Evolutionary conservation across 1,140 invertebrate genomes (phyloP).

Genomic region (Cydia amplana): DNA sequence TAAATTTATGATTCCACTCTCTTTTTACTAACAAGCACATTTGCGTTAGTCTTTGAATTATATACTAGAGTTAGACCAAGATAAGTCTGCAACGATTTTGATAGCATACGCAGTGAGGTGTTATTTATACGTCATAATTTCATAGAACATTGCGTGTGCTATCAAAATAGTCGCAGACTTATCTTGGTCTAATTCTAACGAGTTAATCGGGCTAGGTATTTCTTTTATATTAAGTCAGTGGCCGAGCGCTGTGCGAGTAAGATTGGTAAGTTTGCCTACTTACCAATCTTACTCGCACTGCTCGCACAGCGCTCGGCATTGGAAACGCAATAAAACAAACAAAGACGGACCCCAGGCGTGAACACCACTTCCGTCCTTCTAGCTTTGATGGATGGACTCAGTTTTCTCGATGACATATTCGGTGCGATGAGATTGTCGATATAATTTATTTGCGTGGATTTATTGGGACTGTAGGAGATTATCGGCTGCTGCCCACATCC

Average conservation of each 20-base stretch:
- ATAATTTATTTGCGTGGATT: conserved; percentile 10
- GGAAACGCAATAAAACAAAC: conserved; percentile 27
- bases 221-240: too few relatives aligned
- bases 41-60: too few relatives aligned
- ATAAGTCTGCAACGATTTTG: too few relatives aligned
- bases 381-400: conserved; percentile 25
- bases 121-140: too few relatives aligned
- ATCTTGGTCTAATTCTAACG: not conserved
- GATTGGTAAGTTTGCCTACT: too few relatives aligned
- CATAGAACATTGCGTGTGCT: too few relatives aligned
- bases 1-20: too few relatives aligned
- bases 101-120: too few relatives aligned
- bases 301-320: not conserved
- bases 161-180: too few relatives aligned
- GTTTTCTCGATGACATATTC: conserved; percentile 28
- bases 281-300: not conserved
- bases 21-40: too few relatives aligned
- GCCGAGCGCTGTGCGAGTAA: too few relatives aligned
- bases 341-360: conserved; percentile 1
- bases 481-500: not conserved
- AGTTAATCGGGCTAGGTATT: not conserved
- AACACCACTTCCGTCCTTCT: conserved; percentile 9
- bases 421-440: conserved; percentile 1
- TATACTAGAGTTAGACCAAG: too few relatives aligned
- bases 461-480: not conserved